A percentile compares a stretch with the other conserved stretches of the same genome.
These are phyloP conservation scores for Agelastica alni DNA, from an alignment of 2,888 invertebrate genomes.

Conservation along the genomic window DNA sequence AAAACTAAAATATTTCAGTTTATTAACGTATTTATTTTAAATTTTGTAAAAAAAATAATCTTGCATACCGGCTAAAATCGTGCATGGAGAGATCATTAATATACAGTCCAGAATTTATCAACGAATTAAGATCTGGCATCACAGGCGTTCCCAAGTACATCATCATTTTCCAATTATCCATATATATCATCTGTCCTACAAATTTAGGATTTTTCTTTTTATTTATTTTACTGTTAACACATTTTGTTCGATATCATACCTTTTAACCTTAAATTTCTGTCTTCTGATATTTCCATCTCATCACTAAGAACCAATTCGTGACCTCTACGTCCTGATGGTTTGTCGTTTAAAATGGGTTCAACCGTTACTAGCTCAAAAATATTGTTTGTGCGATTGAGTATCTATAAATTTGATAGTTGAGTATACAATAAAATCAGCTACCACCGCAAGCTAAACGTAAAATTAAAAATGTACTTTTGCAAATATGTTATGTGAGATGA, in stretches of 20 bases:
- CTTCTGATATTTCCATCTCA: conserved; percentile 70
- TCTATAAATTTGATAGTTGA: no score
- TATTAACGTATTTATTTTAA: no score
- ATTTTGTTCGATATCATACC: conserved; percentile 62
- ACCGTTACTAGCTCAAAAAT: conserved; percentile 93
- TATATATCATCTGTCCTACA: conserved; percentile 96
- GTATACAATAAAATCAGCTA: no score
- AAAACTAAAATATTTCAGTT: no score
- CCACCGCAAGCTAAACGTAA: no score
- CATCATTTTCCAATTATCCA: conserved; percentile 98
- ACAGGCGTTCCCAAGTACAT: conserved; percentile 96
- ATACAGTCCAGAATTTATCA: conserved; percentile 91
- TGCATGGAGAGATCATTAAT: conserved; percentile 99
- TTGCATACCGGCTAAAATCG: conserved; percentile 86
- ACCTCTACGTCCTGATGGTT: conserved; percentile 59
- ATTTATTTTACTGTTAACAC: not conserved
- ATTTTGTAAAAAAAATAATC: not conserved
- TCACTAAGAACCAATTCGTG: conserved; percentile 64
- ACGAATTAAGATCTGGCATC: conserved; percentile 91
- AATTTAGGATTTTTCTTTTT: no score
- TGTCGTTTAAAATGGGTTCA: conserved; percentile 78
- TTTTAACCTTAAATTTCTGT: conserved; percentile 79
- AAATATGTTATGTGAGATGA: no score
- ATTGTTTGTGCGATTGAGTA: conserved; percentile 92
- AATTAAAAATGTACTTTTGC: not conserved